Percentiles rank a stretch among this genome's conserved stretches.
phyloP scores from a whole-genome alignment of 2,888 invertebrate species.

The Eupithecia exiguata region DNA sequence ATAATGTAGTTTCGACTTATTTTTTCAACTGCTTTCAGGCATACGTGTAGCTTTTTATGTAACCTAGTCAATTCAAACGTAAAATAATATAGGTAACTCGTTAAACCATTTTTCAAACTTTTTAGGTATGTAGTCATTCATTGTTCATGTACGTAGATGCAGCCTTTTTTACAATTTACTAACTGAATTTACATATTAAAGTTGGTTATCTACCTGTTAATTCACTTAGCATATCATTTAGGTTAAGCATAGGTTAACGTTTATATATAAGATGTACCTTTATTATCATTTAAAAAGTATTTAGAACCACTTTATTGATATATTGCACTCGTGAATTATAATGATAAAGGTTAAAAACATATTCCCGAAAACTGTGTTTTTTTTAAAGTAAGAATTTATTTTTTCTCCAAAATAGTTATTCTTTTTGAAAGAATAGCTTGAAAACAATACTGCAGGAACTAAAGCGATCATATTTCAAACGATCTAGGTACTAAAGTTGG shows the following conservation, averaged over 20 bases:
- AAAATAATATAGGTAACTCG: not conserved
- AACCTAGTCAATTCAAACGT: constrained; percentile 61
- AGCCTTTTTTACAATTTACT: constrained; percentile 19
- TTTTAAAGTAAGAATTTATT: not conserved
- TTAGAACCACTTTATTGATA: constrained; percentile 5
- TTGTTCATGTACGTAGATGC: constrained; percentile 10
- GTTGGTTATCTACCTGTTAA: not conserved
- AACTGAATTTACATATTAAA: constrained; percentile 2
- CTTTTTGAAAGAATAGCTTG: not conserved
- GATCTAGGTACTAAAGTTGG: not conserved
- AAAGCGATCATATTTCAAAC: not conserved
- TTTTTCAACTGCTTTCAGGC: not conserved
- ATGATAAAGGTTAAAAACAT: not conserved
- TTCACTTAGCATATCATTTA: constrained; percentile 77
- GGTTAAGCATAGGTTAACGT: constrained; percentile 40
- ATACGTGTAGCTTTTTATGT: constrained; percentile 41
- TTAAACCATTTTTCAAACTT: not conserved
- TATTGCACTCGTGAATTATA: constrained; percentile 7
- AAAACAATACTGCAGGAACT: not conserved
- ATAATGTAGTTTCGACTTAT: not conserved
- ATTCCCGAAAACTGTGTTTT: not conserved
- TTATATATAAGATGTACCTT: constrained; percentile 31
- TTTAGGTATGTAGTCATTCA: not conserved
- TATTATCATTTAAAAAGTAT: not conserved
- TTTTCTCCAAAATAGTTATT: not conserved